Base-by-base conservation (phyloP, 2,888 invertebrate genomes). In the Drosophila cracens region DNA sequence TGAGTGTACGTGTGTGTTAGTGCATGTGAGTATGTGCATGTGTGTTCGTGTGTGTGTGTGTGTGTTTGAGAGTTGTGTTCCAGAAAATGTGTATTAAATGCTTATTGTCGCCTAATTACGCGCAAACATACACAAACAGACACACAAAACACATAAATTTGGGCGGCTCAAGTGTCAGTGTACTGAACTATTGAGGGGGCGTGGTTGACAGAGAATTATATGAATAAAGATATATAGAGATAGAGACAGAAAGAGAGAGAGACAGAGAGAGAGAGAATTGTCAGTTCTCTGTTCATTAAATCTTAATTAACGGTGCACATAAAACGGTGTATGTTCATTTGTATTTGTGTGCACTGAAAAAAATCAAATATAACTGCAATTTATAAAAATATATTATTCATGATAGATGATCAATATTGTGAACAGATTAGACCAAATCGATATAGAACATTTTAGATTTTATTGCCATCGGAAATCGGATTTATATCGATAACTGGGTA, bases 71-170 rank as follows among this genome's bases (percentile, higher is more conserved):
- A 51, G 65, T 52, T 70, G 57, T 82, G 65, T 72, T 68, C 27
- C 56, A 75, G 81, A 74, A 87, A 89, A 89, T 89, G 85, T 85
- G 83, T 89, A 90, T 89, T 89, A 89, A 87, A 89, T 89, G 87
- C 89, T 85, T 90, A 90, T 87, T 89, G 90, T 83, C 89, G 89
- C 90, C 89, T 90, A 87, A 90, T 90, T 91, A 82, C 82, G 70
- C 73, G 82, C 80, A 81, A 83, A 76, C 49, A 54, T 52, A 60
- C 49, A 66, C 52, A 52, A 8, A 34, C 36, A 67, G 34, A 36
- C 25, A 25, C 21, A 49, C 36, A 49, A 48, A 29, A 33, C 18
- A 52, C 40, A 54, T 61, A 73, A 73, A 70, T 67, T 63, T 63
- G 65, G 57, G 68, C 34, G 38, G 60, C 46, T 59, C 43, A 60